Percentiles rank a stretch among this genome's conserved stretches.
Evolutionary conservation across 1,140 invertebrate species (phyloP).

Genomic region (Phymorhynchus buccinoides): DNA sequence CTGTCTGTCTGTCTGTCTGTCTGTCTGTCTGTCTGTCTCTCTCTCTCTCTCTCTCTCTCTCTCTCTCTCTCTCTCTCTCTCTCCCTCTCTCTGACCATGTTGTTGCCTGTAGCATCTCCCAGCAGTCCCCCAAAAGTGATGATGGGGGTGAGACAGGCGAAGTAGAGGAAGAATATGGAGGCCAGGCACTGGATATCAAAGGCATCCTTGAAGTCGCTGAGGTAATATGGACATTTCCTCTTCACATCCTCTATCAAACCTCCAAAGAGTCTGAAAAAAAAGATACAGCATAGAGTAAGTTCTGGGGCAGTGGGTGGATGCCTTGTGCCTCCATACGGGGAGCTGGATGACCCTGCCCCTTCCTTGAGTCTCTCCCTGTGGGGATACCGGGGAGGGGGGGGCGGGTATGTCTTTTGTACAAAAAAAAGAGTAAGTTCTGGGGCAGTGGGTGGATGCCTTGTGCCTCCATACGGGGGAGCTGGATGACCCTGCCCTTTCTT

Average conservation of each 20-base stretch:
- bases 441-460: too few species aligned
- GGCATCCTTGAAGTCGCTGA: constrained; percentile 84
- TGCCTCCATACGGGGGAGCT: too few species aligned
- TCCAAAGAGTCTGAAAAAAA: constrained; percentile 85
- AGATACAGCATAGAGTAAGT: constrained; percentile 12
- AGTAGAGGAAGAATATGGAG: constrained; percentile 98
- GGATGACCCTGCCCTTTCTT: too few species aligned
- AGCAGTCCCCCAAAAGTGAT: constrained; percentile 97
- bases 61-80: background rate
- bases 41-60: too few species aligned
- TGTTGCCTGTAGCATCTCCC: constrained; percentile 85
- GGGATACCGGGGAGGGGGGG: too few species aligned
- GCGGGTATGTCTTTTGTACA: too few species aligned
- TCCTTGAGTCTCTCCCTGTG: too few species aligned
- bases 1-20: too few species aligned
- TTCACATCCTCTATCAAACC: constrained; percentile 92
- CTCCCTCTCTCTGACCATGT: background rate
- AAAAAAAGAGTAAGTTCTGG: background rate
- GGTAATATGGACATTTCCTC: constrained; percentile 88
- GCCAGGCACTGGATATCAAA: constrained; percentile 94
- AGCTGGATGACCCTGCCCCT: too few species aligned
- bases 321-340: too few species aligned
- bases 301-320: too few species aligned
- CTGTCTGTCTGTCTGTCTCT: too few species aligned
- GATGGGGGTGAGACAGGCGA: constrained; percentile 97